phyloP scores from a whole-genome alignment of 1,140 invertebrate genomes.

The Pogonomyrmex barbatus region DNA sequence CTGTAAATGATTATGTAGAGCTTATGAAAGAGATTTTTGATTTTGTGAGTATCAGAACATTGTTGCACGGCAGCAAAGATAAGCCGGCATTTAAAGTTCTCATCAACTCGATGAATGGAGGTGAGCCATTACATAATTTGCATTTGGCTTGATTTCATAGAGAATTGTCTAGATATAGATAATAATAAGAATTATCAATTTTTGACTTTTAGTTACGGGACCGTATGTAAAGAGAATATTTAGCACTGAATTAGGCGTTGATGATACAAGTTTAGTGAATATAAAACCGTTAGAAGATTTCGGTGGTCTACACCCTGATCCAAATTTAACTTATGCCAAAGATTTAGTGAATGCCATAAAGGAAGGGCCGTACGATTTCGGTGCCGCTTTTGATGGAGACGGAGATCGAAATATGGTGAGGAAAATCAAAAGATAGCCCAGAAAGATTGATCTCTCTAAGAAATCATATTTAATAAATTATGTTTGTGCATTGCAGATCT shows the following conservation, averaged over 20 bases:
- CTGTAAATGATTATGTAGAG: constrained; percentile 95
- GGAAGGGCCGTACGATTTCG: constrained; percentile 95
- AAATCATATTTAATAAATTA: constrained; percentile 32
- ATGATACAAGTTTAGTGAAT: constrained; percentile 90
- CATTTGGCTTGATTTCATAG: constrained; percentile 35
- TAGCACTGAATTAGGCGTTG: constrained; percentile 93
- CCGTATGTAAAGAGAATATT: constrained; percentile 97
- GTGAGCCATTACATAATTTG: constrained; percentile 84
- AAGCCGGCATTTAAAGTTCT: constrained; percentile 93
- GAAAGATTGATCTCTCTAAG: constrained; percentile 20
- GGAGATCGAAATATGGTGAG: constrained; percentile 89
- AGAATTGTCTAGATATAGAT: neutral
- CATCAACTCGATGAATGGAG: constrained; percentile 98
- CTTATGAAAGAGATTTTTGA: constrained; percentile 99
- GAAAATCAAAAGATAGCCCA: constrained; percentile 74
- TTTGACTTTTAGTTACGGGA: constrained; percentile 94
- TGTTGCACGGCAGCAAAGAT: constrained; percentile 90
- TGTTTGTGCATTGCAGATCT: constrained; percentile 88
- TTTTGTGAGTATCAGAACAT: constrained; percentile 92
- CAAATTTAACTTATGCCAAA: constrained; percentile 98
- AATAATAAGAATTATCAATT: constrained; percentile 12
- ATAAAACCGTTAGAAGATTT: constrained; percentile 96
- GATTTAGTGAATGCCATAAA: constrained; percentile 93
- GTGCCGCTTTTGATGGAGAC: constrained; percentile 99
- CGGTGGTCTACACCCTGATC: constrained; percentile 98